phyloP scores from a whole-genome alignment of 2,888 invertebrate species.

The Hybos culiciformis region DNA sequence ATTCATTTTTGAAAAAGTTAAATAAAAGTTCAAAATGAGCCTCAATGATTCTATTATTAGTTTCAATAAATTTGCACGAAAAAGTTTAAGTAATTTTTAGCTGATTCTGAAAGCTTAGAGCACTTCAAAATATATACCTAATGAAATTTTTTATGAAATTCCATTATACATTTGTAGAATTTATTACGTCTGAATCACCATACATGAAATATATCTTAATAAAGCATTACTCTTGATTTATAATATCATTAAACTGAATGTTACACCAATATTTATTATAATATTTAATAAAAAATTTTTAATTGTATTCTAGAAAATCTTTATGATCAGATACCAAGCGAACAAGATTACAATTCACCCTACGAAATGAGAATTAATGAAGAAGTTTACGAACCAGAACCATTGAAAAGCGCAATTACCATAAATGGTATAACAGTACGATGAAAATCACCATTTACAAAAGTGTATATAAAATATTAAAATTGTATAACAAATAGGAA shows the following conservation, averaged over 20 bases:
- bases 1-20: no score
- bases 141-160: no score
- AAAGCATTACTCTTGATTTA: not conserved
- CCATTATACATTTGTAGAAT: no score
- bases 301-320: slow-evolving; percentile 34
- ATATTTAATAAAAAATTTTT: slow-evolving; percentile 2
- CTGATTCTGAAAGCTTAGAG: no score
- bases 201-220: not conserved
- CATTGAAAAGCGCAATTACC: slow-evolving; percentile 48
- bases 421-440: slow-evolving; percentile 81
- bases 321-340: slow-evolving; percentile 49
- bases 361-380: slow-evolving; percentile 49
- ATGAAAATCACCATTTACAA: no score
- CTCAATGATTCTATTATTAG: no score
- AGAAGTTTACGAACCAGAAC: slow-evolving; percentile 42
- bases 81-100: no score
- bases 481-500: no score
- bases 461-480: no score
- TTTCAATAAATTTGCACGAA: no score
- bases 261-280: not conserved
- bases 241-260: not conserved
- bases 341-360: slow-evolving; percentile 63
- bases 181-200: not conserved
- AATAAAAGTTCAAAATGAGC: no score
- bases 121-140: no score